A percentile compares a stretch with the other conserved stretches of the same genome.
These are phyloP conservation scores for Sclerurus mexicanus DNA, from an alignment of 2,113 vertebrate species.

Conservation along the genomic window DNA sequence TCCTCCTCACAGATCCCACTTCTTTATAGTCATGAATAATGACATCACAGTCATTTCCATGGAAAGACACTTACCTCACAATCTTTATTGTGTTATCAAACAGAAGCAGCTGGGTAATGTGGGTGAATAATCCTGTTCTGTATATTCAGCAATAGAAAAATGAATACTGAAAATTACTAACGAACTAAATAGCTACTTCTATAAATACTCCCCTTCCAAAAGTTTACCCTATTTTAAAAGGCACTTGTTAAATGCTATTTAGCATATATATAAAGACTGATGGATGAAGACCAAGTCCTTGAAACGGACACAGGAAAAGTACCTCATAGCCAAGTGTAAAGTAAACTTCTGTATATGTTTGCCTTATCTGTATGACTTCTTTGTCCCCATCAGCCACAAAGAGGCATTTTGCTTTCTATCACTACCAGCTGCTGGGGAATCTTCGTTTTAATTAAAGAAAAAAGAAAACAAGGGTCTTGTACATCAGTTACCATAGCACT, in stretches of 20 bases:
- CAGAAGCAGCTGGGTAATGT: conserved; percentile 62
- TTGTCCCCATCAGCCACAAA: not conserved
- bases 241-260: conserved; percentile 54
- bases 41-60: conserved; percentile 29
- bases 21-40: not conserved
- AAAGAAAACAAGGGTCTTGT: not conserved
- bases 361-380: not conserved
- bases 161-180: conserved; percentile 59
- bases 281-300: conserved; percentile 36
- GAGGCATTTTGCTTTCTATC: not conserved
- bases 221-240: conserved; percentile 61
- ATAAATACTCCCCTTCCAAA: conserved; percentile 51
- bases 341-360: not conserved
- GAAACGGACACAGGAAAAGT: conserved; percentile 5
- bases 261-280: conserved; percentile 30
- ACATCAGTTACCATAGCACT: not conserved
- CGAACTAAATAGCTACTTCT: conserved; percentile 66
- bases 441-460: not conserved
- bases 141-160: conserved; percentile 57
- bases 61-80: conserved; percentile 28
- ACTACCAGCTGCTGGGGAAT: not conserved
- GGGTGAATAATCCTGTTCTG: conserved; percentile 57
- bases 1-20: not conserved
- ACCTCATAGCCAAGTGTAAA: not conserved
- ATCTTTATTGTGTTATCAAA: conserved; percentile 26